A percentile compares a stretch with the other conserved stretches of the same genome.
These are phyloP conservation scores for Rotaria socialis DNA, from an alignment of 2,888 invertebrate genomes.

Conservation along the genomic window DNA sequence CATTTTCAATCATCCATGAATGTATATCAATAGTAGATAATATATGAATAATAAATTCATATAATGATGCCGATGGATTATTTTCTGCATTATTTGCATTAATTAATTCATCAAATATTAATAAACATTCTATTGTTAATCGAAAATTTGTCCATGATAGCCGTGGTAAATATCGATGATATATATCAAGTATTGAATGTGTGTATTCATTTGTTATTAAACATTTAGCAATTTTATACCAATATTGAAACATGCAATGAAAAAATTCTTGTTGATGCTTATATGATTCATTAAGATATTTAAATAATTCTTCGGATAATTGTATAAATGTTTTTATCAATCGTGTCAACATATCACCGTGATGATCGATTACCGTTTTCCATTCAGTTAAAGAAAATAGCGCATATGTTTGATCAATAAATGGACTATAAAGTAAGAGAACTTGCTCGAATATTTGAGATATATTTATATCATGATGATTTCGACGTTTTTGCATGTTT, in stretches of 20 bases:
- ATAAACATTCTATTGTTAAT: conserved; percentile 14
- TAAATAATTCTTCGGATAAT: neutral
- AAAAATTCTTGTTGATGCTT: conserved; percentile 27
- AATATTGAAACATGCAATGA: neutral
- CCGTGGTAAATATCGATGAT: neutral
- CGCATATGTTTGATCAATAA: conserved; percentile 8
- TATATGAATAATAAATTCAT: conserved; percentile 21
- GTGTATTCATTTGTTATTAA: conserved; percentile 17
- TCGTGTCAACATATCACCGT: neutral
- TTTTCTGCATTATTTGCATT: neutral
- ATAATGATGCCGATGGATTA: neutral
- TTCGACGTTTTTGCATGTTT: neutral
- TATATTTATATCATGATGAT: neutral
- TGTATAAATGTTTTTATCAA: conserved; percentile 9
- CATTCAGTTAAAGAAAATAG: neutral
- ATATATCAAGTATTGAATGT: neutral
- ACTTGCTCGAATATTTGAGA: conserved; percentile 15
- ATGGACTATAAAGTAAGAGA: conserved; percentile 8
- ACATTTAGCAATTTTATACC: conserved; percentile 6
- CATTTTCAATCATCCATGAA: conserved; percentile 23
- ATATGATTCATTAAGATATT: neutral
- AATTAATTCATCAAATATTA: conserved; percentile 18
- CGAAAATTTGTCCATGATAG: neutral
- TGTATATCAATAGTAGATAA: neutral
- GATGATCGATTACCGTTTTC: neutral